Base-by-base conservation (phyloP, 2,113 vertebrate species). In the Scatophagus argus region DNA sequence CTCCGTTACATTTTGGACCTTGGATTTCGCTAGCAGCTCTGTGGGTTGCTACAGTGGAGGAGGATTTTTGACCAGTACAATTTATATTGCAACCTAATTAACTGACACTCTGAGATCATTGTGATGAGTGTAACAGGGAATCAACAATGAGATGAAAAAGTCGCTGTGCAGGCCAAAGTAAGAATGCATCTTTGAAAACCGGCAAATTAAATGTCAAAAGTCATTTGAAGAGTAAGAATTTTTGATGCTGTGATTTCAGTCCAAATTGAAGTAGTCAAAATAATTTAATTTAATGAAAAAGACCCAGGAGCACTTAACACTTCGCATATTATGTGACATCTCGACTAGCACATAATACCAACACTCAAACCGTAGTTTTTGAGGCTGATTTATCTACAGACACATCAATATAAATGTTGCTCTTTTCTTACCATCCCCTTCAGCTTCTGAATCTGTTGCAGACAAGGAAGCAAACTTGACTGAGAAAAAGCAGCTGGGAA, bases 371-470 rank as follows among this genome's bases (percentile, higher is more conserved):
- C 39, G 51, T 70, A 59, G 0, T 25, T 62, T 81, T 60, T 29
- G 31, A 34, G 31, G 19, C 11, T 60, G 72, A 58, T 59, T n/a
- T 31, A 17, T 77, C 8, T 32, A 23, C 31, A 63, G 62, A 64
- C 49, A 78, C 17, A 8, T 60, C 21, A 59, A 10, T 27, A 41
- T 60, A 56, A 59, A 74, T 55, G 5, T 47, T 3, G 23, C 23
- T 84, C 21, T 62, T 83, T 81, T 86, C 92, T 93, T 91, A 93
- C 92, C 92, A 88, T 91, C 84, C 56, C 77, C 72, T 55, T 86
- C 85, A 79, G 27, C 8, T 0, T 90, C 91, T 79, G 90, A 83
- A 55, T 90, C 89, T 87, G 88, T 11, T 79, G 80, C 81, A 86
- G 81, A 92, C 84, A 92, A 90, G 85, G 88, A 91, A 91, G 90